These are phyloP conservation scores for Drosophila atroscutellata DNA, from an alignment of 2,888 invertebrate genomes.

Conservation along the genomic window DNA sequence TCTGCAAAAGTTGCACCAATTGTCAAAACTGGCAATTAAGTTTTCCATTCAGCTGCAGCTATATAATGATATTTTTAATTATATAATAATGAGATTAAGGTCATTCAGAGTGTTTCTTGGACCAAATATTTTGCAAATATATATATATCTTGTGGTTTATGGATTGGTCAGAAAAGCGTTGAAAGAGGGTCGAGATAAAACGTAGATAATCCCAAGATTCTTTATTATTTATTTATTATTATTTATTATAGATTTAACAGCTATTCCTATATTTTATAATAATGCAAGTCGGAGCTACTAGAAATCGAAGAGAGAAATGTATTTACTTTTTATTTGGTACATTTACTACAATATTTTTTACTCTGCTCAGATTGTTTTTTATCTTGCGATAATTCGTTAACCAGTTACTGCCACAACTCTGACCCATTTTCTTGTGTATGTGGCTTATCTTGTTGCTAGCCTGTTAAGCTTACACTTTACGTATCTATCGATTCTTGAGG, in stretches of 20 bases:
- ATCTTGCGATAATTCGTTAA: not conserved
- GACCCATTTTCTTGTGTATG: not conserved
- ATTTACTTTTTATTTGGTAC: not conserved
- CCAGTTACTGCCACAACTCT: not conserved
- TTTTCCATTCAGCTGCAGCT: not conserved
- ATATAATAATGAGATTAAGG: not conserved
- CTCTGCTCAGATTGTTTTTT: not conserved
- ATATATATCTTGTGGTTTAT: not conserved
- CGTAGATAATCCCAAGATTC: not conserved
- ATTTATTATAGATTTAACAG: too few species aligned
- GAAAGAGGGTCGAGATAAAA: not conserved
- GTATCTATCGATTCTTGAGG: conserved; percentile 34
- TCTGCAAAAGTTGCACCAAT: conserved; percentile 20
- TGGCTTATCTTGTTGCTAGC: conserved; percentile 23
- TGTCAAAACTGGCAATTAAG: conserved; percentile 17
- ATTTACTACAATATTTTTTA: not conserved
- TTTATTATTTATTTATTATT: not conserved
- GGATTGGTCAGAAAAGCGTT: not conserved
- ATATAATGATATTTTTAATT: not conserved
- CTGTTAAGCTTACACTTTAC: conserved; percentile 41
- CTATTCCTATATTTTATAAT: not conserved
- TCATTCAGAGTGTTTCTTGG: not conserved
- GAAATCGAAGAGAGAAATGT: not conserved
- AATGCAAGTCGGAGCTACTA: not conserved
- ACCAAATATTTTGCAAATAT: not conserved